Base-by-base conservation (phyloP, 2,797 vertebrate genomes). In the Sebastes reedi region DNA sequence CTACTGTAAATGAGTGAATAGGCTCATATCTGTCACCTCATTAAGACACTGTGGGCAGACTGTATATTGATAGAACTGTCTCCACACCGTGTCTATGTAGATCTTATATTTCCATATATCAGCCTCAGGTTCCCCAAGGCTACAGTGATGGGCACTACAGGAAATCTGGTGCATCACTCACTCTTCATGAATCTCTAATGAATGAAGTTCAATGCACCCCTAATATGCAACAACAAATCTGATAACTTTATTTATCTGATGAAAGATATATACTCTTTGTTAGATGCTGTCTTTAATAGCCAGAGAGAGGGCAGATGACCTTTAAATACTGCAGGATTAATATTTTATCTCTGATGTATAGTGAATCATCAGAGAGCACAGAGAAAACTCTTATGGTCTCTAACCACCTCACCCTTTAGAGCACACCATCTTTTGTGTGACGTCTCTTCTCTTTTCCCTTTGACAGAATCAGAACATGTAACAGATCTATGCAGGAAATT, bases 61-160 rank as follows among this genome's bases (percentile, higher is more conserved):
- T 56, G 29, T 54, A 69, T 52, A 65, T 65, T 77, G 60, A 73
- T 66, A 39, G 69, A 74, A 81, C n/a, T 67, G 68, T 72, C 76
- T 72, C 75, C 64, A 64, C 30, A 72, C 59, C 4, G 18, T 20
- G 29, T 52, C 50, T n/a, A 24, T 67, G 34, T 2, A 66, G 27
- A 67, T 72, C 71, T 25, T 16, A 30, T 58, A 70, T 58, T 62
- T 50, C 71, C 24, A 30, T 24, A 62, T 69, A 67, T 69, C 58
- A 72, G 36, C 20, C 32, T 76, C 18, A 13, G 20, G 18, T 32
- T 58, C n/a, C 66, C 55, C 3, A 7, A 7, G 52, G 67, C 58
- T 4, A 32, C 58, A 30, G 30, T 16, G 59, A 69, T 27, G 50
- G 52, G 30, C 60, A 59, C 72, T 42, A 58, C 30, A 39, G 20